A percentile compares a stretch with the other conserved stretches of the same genome.
Conservation (phyloP, 2,888 invertebrate genomes). For the Callyntrura guangdongensis region DNA sequence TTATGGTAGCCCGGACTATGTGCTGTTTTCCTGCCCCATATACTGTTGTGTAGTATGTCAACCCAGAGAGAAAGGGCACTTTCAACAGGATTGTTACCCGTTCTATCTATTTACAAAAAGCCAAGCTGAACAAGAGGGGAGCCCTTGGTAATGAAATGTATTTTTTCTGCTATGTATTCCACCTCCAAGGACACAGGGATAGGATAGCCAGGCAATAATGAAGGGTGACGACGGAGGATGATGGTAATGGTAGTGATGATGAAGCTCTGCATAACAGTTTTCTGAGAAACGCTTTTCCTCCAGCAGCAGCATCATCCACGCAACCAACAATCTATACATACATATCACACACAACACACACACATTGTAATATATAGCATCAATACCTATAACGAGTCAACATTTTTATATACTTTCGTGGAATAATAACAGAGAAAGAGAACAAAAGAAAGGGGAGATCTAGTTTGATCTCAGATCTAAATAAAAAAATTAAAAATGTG, state of each 20-base stretch:
- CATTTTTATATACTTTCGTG: constrained; percentile 11
- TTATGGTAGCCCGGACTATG: neutral
- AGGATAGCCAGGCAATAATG: constrained; percentile 61
- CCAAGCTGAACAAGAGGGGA: constrained; percentile 36
- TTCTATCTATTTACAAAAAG: neutral
- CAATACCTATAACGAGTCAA: neutral
- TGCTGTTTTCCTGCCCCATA: neutral
- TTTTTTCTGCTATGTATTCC: constrained; percentile 65
- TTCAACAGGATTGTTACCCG: constrained; percentile 24
- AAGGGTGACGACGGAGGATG: constrained; percentile 62
- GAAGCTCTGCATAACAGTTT: constrained; percentile 48
- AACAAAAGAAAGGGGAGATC: constrained; percentile 47
- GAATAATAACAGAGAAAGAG: constrained; percentile 1
- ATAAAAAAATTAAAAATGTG: constrained; percentile 38
- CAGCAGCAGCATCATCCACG: constrained; percentile 37
- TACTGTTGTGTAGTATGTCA: neutral
- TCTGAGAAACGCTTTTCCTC: constrained; percentile 65
- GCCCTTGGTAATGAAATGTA: constrained; percentile 75
- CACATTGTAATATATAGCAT: constrained; percentile 11
- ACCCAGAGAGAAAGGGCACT: constrained; percentile 46
- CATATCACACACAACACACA: constrained; percentile 19
- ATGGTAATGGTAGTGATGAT: too few relatives aligned
- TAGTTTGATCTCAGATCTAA: constrained; percentile 42
- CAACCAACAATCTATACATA: constrained; percentile 43
- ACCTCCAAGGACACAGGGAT: constrained; percentile 75